A percentile compares a stretch with the other conserved stretches of the same genome.
These are phyloP conservation scores for Rhineura floridana DNA, from an alignment of 2,113 vertebrate species.

Conservation along the genomic window DNA sequence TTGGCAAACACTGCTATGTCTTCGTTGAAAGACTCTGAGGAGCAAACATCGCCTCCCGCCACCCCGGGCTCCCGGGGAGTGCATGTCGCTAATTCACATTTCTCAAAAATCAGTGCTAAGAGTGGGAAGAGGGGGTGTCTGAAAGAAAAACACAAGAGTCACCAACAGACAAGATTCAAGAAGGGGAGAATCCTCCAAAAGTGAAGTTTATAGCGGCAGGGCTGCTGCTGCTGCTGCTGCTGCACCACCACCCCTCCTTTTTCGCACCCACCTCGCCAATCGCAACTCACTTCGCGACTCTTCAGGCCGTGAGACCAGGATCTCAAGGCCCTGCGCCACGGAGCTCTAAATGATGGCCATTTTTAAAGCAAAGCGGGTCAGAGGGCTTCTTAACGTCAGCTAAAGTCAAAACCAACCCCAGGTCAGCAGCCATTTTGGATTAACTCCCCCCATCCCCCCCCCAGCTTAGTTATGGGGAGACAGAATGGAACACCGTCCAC, in stretches of 20 bases:
- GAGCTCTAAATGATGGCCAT: slow-evolving; percentile 39
- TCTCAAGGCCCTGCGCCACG: slow-evolving; percentile 45
- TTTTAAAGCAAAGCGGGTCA: slow-evolving; percentile 6
- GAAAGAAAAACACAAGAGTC: slow-evolving; percentile 85
- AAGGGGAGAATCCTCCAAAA: neutral
- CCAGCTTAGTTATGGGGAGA: neutral
- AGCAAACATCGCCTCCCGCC: slow-evolving; percentile 98
- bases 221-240: neutral
- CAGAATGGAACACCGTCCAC: neutral
- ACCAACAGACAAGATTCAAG: slow-evolving; percentile 65
- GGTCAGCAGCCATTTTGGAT: slow-evolving; percentile 81
- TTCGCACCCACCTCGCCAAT: neutral
- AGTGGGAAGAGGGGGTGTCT: slow-evolving; percentile 99
- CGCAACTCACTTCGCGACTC: slow-evolving; percentile 27
- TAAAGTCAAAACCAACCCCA: slow-evolving; percentile 68
- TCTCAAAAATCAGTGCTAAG: slow-evolving; percentile 99
- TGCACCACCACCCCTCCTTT: neutral
- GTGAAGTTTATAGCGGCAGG: neutral
- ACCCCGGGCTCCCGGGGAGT: slow-evolving; percentile 98
- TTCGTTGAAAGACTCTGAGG: slow-evolving; percentile 99
- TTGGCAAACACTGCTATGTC: slow-evolving; percentile 99
- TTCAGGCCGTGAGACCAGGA: slow-evolving; percentile 35
- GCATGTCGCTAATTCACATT: slow-evolving; percentile 99
- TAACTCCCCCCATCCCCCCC: slow-evolving; percentile 66
- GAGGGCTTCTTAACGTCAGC: slow-evolving; percentile 64